Base-by-base conservation (phyloP, 2,888 invertebrate genomes). In the Athetis lepigone region DNA sequence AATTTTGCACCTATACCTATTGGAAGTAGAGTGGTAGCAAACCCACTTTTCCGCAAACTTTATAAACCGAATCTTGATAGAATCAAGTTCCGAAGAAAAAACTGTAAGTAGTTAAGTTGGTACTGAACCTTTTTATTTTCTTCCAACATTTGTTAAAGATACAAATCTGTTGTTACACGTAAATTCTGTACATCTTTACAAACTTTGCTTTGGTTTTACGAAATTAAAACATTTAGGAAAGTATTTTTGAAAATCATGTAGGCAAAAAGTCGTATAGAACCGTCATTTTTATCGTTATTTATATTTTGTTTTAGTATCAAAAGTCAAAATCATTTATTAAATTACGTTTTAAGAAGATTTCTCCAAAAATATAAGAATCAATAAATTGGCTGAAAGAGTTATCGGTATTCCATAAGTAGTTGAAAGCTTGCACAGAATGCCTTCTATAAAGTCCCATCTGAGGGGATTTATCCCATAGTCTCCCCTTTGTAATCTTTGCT, bases 331-430 rank as follows among this genome's bases (percentile, higher is more conserved):
- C n/a, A n/a, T n/a, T n/a, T n/a, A n/a, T n/a, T n/a, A n/a, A n/a
- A n/a, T n/a, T n/a, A n/a, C n/a, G n/a, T n/a, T n/a, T 16, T 11
- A 27, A 47, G 36, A 56, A 9, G 6, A n/a, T 39, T 52, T 19
- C 27, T 40, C 40, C 11, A 19, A 25, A 65, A 49, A 25, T n/a
- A 18, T 13, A 11, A 1, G n/a, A 9, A 11, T 40, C 16, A 23
- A n/a, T 21, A 33, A 36, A 23, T 29, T 19, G 6, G 33, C 11
- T 54, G 21, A 39, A 49, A 42, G 9, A 45, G 7, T 25, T 27
- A 50, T 47, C 4, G 42, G 27, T 60, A 55, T 69, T 40, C 50
- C 47, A 25, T 39, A 63, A 63, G 54, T 57, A 68, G 27, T 55
- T 45, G 25, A 45, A 57, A 59, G 29, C 27, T 54, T 55, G 27